Evolutionary conservation across 1,140 invertebrate genomes (phyloP), one percentile per base, ranked within the genome.

Genomic region (Procambarus virginalis): DNA sequence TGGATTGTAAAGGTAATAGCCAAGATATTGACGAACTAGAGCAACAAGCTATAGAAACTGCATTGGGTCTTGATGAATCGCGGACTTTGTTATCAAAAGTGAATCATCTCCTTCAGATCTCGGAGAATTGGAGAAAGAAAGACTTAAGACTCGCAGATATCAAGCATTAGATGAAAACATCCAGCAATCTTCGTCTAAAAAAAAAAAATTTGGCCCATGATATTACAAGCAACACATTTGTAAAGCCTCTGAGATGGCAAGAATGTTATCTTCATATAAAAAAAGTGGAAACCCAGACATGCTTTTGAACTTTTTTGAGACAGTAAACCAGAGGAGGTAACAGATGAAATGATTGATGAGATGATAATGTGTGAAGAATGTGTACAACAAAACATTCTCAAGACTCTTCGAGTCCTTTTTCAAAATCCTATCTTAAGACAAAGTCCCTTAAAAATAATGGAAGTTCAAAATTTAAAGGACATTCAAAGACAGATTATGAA

Each of bases 301-400:
- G 17, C 34, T 82, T 2, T 46, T 68, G 20, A 5, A 34, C 10
- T 68, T 82, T 82, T 2, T 82, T 68, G 58, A 82, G 12, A 51
- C 22, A 34, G 34, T 64, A 68, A 64, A 82, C 14, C 68, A 46
- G 80, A 82, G 34, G 68, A 68, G 8, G 45, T 82, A 82, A 82
- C 80, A 48, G 51, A 64, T 48, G 80, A 64, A 48, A 82, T 82
- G 80, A 46, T 82, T 68, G 58, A 82, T 82, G 80, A 82, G 22
- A 82, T 82, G 46, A 82, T 82, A 68, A 45, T 68, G 17, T 82
- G 22, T 68, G 80, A 82, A 68, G 48, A 70, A 82, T 2, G 17
- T 17, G 3, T 51, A 14, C 5, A 3, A 48, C 4, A 46, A 82
- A 45, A 20, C 34, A 68, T 48, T 60, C 14, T 46, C 22, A 45